Evolutionary conservation across 92 coral and sea anemone genomes (phyloP).

Genomic region (Parazoanthus darwini): DNA sequence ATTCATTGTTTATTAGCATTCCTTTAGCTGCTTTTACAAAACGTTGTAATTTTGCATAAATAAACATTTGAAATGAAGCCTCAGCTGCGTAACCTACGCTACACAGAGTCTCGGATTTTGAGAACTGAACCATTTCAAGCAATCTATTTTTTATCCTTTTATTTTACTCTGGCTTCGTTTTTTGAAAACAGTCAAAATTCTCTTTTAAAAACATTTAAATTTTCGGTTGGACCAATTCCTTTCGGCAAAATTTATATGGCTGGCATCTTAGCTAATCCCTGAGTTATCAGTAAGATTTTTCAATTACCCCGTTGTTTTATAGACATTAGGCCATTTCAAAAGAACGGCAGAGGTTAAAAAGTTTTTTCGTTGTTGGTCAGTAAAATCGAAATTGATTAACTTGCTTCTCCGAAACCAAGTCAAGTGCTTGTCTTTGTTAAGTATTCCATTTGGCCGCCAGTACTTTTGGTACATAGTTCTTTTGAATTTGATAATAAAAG

Average conservation of each 20-base stretch:
- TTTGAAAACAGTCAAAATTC: background rate
- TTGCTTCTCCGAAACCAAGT: background rate
- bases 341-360: background rate
- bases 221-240: background rate
- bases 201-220: no score
- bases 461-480: background rate
- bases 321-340: no score
- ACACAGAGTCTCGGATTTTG: background rate
- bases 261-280: background rate
- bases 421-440: background rate
- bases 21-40: background rate
- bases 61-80: background rate
- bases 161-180: background rate
- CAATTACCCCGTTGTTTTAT: background rate
- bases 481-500: background rate
- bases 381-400: background rate
- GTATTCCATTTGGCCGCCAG: background rate
- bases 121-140: background rate
- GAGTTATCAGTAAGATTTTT: no score
- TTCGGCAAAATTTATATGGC: background rate
- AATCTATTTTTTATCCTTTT: background rate
- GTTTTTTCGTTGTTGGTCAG: background rate
- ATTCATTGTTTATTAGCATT: background rate
- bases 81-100: background rate
- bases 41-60: background rate